Evolutionary conservation across 1,140 invertebrate genomes (phyloP).

Genomic region (Drosophila santomea): DNA sequence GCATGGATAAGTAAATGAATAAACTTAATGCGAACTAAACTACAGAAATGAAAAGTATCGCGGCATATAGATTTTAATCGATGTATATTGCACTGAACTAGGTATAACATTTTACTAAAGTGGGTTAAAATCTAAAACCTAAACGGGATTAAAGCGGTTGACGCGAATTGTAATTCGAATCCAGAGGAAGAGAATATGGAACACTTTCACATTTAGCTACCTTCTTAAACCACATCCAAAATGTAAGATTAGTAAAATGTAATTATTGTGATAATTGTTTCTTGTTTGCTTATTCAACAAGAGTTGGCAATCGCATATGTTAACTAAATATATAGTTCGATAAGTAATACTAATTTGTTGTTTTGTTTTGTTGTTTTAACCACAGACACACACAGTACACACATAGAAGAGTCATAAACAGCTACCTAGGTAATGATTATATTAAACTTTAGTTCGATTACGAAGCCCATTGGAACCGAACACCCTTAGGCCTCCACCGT

Average conservation of each 20-base stretch:
- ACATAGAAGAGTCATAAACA: conserved; percentile 78
- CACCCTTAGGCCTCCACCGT: conserved; percentile 90
- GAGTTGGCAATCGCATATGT: conserved; percentile 75
- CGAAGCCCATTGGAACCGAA: neutral
- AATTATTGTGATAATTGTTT: conserved; percentile 66
- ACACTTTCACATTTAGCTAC: conserved; percentile 78
- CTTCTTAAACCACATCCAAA: conserved; percentile 79
- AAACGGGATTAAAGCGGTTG: conserved; percentile 61
- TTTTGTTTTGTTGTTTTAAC: conserved; percentile 59
- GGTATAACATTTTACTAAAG: conserved; percentile 75
- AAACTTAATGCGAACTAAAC: conserved; percentile 41
- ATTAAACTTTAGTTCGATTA: conserved; percentile 69
- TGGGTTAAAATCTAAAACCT: conserved; percentile 51
- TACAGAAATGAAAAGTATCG: conserved; percentile 43
- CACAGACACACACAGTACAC: conserved; percentile 75
- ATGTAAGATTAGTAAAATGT: conserved; percentile 74
- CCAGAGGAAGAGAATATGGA: conserved; percentile 5
- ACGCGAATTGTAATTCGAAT: conserved; percentile 42
- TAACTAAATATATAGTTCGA: conserved; percentile 61
- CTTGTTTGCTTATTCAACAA: conserved; percentile 44
- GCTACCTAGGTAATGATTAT: conserved; percentile 74
- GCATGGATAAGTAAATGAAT: conserved; percentile 40
- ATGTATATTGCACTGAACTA: conserved; percentile 80
- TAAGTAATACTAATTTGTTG: conserved; percentile 81
- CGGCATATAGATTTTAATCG: conserved; percentile 48